Evolutionary conservation across 2,113 vertebrate species (phyloP), one percentile per base, ranked within the genome.

Genomic region (Melozone crissalis): DNA sequence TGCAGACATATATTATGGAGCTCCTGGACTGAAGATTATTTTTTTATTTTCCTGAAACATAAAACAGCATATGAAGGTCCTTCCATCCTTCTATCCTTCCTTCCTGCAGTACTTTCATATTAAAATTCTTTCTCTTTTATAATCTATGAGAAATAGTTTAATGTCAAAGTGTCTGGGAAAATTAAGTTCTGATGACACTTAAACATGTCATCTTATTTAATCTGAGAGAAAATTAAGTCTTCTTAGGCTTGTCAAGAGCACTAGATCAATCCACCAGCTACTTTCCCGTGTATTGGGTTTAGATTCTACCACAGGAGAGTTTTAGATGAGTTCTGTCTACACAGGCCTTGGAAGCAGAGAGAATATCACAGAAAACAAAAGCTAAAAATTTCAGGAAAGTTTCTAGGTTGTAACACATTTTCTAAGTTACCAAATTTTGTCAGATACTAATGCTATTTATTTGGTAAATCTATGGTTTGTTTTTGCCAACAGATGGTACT

Each of bases 331-430:
- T 35, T 82, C 15, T 41, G 7, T 43, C 28, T 21, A 21, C 41
- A 30, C 5, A 69, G 55, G 7, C 10, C 33, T 31, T 31, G 26
- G 31, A 85, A 85, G 7, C 2, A 82, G 43, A 33, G 8, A 82
- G 2, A 78, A 82, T 78, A 69, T 39, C 5, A 43, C 21, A 41
- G 28, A 55, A 66, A 77, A 73, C 1, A 67, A 27, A 44, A 52
- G 10, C 7, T 18, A 18, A 73, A 55, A 28, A 39, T 8, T 0
- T 1, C 5, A 4, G 59, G 23, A n/a, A 54, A 15, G 0, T 76
- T 75, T 72, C 11, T 52, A 66, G 4, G 24, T 44, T 44, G 8
- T 26, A 82, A 44, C 15, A 28, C 7, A 18, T 62, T 86, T 89
- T 58, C 23, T 51, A 77, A 65, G 12, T 44, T 4, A 16, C 39